Evolutionary conservation across 2,797 vertebrate species (phyloP), one percentile per base, ranked within the genome.

Genomic region (Melanogrammus aeglefinus): DNA sequence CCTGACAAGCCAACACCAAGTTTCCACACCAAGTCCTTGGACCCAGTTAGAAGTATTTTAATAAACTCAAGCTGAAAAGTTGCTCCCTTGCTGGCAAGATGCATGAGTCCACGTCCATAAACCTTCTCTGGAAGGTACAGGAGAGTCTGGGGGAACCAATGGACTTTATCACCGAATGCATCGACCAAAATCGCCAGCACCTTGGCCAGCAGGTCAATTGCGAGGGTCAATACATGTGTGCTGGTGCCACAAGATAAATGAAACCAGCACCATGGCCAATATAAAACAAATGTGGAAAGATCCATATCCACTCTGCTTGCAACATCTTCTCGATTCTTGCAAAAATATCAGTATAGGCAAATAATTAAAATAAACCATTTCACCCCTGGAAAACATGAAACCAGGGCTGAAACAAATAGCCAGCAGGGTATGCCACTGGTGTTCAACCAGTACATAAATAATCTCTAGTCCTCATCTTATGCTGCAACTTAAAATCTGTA

Each of bases 61-160:
- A 73, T 73, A 10, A 35, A 35, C 71, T 72, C 27, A 12, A 73
- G 72, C 18, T 31, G 24, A 13, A 38, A 72, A 31, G 71, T 74
- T 6, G 18, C 72, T 7, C 36, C 73, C 24, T 38, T 74, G 73
- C 73, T 74, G 73, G 73, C 73, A 14, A 44, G 73, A 44, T 44
- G 73, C 73, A 74, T 6, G 10, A 39, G 36, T 41, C 38, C 35
- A n/a, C 24, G 73, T 9, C 73, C 73, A 44, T 44, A 13, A 44
- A 44, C 73, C 38, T 74, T n/a, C n/a, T 39, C 44, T 4, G 10
- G 38, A 27, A 74, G 73, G 24, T 41, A 74, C 7, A 29, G 24
- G 9, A 27, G 35, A 18, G 38, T 74, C 10, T 74, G 73, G 7
- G 73, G 35, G 2, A 41, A 16, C 35, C 73, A 74, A 9, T 74